Base-by-base conservation (phyloP, 2,797 vertebrate species). In the Periophthalmus magnuspinnatus region DNA sequence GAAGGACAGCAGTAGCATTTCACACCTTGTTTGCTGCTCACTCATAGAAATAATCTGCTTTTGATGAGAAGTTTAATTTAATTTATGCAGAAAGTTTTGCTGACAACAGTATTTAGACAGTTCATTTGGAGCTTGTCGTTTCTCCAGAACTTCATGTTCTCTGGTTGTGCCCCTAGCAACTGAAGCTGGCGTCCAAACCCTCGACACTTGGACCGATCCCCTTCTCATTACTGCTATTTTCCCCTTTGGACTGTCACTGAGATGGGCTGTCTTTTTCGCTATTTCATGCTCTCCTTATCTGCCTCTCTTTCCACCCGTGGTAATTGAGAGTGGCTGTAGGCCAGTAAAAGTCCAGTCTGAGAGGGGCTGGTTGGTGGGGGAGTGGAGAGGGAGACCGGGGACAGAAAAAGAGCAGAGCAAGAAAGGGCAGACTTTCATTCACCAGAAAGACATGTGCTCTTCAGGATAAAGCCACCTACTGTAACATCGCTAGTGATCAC, bases 351-450 rank as follows among this genome's bases (percentile, higher is more conserved):
- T 85, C 79, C 67, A 10, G 80, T 85, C 76, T 76, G 67, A 73
- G 70, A 60, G 36, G 56, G 59, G 54, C 24, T 52, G 65, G 64
- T 62, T 24, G 70, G 56, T 68, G 72, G 48, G 72, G 67, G n/a
- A 69, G 79, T 61, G 81, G 72, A 72, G 80, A 80, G 72, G 76
- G 77, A 82, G 81, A 87, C 32, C 74, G 63, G 64, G 70, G 82
- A 86, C 83, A 90, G 86, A 81, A 89, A 83, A 83, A 75, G 79
- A 79, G 71, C 62, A 69, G 83, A 78, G 82, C 87, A 88, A 86
- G 84, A 90, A 84, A 93, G 90, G 93, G 92, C 88, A 93, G 92
- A 89, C 92, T 88, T 90, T 91, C 85, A 93, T 88, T 92, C 86
- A 89, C 84, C 81, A 83, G 78, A 86, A 85, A 83, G 92, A 93